These are phyloP conservation scores for Plectus sambesii DNA, from an alignment of 1,140 invertebrate species.

Conservation along the genomic window DNA sequence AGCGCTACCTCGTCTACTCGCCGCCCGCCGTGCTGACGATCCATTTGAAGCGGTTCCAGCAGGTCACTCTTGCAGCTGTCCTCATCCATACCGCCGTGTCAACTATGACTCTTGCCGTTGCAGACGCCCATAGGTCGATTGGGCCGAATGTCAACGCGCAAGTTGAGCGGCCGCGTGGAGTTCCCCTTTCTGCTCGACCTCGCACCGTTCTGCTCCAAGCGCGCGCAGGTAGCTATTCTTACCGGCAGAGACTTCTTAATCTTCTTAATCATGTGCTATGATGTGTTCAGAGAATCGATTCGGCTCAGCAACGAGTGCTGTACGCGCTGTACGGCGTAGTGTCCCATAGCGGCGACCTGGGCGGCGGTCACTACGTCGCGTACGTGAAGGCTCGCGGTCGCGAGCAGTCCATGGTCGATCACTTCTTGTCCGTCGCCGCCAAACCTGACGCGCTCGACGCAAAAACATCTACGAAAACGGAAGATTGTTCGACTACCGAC, in stretches of 20 bases:
- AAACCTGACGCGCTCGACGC: conserved; percentile 14
- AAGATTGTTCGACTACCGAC: too few relatives aligned
- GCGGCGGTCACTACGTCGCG: conserved; percentile 88
- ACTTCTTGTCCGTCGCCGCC: conserved; percentile 12
- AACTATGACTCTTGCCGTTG: conserved; percentile 4
- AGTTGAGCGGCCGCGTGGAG: conserved; percentile 71
- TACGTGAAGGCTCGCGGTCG: conserved; percentile 55
- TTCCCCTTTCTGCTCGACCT: conserved; percentile 77
- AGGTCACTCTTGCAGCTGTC: conserved; percentile 43
- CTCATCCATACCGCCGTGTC: conserved; percentile 5
- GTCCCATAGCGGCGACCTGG: conserved; percentile 76
- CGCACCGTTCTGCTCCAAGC: conserved; percentile 73
- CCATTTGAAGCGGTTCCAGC: conserved; percentile 71
- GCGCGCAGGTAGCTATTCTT: conserved; percentile 54
- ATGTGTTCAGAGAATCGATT: conserved; percentile 25
- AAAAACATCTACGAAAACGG: too few relatives aligned
- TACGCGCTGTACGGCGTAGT: conserved; percentile 89
- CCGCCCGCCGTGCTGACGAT: conserved; percentile 84
- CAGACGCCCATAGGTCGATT: conserved; percentile 6
- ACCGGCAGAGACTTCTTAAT: conserved; percentile 8
- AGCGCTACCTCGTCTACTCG: conserved; percentile 74
- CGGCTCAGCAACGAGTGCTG: conserved; percentile 58
- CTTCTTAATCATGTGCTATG: conserved; percentile 4
- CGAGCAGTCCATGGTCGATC: neutral
- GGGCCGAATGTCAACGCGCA: conserved; percentile 57